Base-by-base conservation (phyloP, 2,888 invertebrate genomes). In the Lasioglossum pauxillum region DNA sequence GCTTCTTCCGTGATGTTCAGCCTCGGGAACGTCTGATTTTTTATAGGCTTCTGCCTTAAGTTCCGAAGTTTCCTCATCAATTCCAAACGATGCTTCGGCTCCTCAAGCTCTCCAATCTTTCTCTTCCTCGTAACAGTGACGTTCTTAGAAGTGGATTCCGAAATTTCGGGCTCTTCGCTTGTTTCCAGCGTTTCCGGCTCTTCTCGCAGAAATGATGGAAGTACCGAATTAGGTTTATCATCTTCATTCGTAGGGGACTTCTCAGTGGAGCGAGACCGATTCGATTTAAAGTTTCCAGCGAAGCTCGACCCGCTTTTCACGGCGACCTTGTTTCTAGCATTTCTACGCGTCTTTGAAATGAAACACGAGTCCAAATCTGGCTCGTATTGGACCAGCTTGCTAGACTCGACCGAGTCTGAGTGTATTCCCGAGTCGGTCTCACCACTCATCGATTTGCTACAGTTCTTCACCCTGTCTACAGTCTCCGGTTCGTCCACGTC, bases 11-110 rank as follows among this genome's bases (percentile, higher is more conserved):
- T 19, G 7, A 19, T 19, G 35, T 64, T 31, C 35, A 64, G n/a
- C 8, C 19, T 31, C 8, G 64, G 19, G 19, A 31, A 31, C 31
- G 16, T 78, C 89, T 46, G 64, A 12, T 35, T 16, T 44, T 64
- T 64, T 14, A 71, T 83, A 71, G 81, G 88, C 12, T 57, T 90
- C 72, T 86, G 93, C 49, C 89, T 91, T 14, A 93, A 82, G 46
- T 83, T 90, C 49, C 78, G 83, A 16, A 93, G 69, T 74, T 92
- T 93, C 19, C 82, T 87, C 31, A 93, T 78, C 31, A 92, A 79
- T 12, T 67, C 23, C 41, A 31, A 2, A 12, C 80, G 84, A 38
- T 76, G 85, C 5, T 12, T 75, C 19, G 44, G 7, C 19, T 71
- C 64, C 16, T 69, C 49, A 53, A 5, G 16, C 1, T 75, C 83